phyloP scores from a whole-genome alignment of 2,888 invertebrate species.

The Chaetogeoica ovagalla region DNA sequence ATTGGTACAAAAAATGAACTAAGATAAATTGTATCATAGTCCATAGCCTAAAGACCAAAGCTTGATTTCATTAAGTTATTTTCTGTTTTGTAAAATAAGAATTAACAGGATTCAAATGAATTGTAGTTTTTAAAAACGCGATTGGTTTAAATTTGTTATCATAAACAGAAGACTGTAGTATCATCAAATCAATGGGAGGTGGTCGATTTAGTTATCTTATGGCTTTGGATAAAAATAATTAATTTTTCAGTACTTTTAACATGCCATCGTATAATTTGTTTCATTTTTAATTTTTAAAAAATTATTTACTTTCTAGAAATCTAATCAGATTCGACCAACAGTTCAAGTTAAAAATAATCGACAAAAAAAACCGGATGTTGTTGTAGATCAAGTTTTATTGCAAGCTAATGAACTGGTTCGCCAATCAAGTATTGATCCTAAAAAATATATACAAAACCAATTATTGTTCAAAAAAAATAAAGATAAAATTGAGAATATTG shows the following conservation, averaged over 20 bases:
- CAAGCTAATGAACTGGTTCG: conserved; percentile 47
- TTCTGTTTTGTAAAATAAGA: no score
- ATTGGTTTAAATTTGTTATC: no score
- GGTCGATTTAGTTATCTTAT: not conserved
- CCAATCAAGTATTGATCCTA: conserved; percentile 50
- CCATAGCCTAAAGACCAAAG: not conserved
- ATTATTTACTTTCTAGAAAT: conserved; percentile 21
- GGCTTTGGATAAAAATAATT: not conserved
- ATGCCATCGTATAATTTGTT: not conserved
- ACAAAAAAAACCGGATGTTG: conserved; percentile 37
- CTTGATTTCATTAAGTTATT: no score
- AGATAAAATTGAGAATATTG: conserved; percentile 36
- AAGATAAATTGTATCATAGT: not conserved
- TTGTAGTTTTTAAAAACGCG: no score
- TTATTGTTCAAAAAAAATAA: conserved; percentile 48
- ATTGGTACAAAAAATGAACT: not conserved
- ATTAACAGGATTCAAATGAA: no score
- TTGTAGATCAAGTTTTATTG: conserved; percentile 20
- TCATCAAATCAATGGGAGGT: not conserved
- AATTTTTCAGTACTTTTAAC: not conserved
- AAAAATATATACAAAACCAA: conserved; percentile 48
- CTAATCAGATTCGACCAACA: conserved; percentile 9
- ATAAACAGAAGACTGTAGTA: no score
- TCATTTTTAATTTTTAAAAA: not conserved
- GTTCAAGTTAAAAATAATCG: conserved; percentile 31